Evolutionary conservation across 2,888 invertebrate species (phyloP), one percentile per base, ranked within the genome.

Genomic region (Sturmia bella): DNA sequence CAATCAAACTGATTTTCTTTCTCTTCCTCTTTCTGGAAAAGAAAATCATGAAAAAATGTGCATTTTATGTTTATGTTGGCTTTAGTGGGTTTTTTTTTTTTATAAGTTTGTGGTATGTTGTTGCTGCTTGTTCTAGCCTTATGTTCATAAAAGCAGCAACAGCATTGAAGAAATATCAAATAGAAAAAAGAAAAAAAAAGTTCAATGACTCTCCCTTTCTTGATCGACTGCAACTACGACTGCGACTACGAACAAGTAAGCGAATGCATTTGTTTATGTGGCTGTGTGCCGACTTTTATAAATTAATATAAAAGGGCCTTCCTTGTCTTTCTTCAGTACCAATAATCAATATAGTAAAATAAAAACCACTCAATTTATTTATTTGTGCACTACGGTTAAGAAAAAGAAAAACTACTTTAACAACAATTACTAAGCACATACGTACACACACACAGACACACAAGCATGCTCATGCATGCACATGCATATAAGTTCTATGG

Each of bases 181-280:
- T 64, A 50, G 50, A 73, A 3, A 70, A 73, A 73, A 77, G 81
- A n/a, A n/a, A n/a, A n/a, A 69, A 75, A 73, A 73, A 77, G 81
- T 77, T 81, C 81, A 81, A 77, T 81, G 81, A 81, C 81, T 81
- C 76, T 70, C 70, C 57, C 75, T 63, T 70, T 57, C 56, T 69
- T 9, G 11, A 54, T 50, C 57, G 24, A 56, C 48, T 48, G 21
- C 63, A 1, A 3, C 4, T 52, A 43, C n/a, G n/a, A n/a, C n/a
- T n/a, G n/a, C n/a, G n/a, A 12, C 11, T 50, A 50, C 24, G 39
- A 27, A n/a, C 24, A 0, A n/a, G 15, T 21, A 24, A 24, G 9
- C 32, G 32, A 32, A n/a, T 61, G 50, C 48, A 7, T n/a, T 5
- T 50, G 24, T 0, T 32, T 50, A 27, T 39, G 24, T 54, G 54